Evolutionary conservation across 2,797 vertebrate genomes (phyloP), one percentile per base, ranked within the genome.

Genomic region (Orestias chungarensis): DNA sequence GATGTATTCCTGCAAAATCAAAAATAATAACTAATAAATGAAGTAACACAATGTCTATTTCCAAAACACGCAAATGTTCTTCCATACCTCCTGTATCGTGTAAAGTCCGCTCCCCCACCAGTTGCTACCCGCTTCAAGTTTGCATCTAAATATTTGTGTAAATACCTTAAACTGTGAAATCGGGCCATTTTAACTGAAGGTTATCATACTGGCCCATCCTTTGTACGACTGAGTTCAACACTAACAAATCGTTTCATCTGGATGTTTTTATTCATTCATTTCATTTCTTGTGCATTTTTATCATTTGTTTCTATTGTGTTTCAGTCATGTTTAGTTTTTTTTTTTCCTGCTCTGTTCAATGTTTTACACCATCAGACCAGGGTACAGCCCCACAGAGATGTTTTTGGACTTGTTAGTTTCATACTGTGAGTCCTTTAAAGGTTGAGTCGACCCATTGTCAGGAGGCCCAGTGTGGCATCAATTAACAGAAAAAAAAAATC

Each of bases 361-460:
- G 29, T 70, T 59, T 46, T 33, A n/a, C 68, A 65, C 49, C 42
- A 61, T 29, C 17, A 20, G 18, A n/a, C 27, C 42, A 46, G 27
- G 47, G 15, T 35, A 59, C 4, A 47, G 71, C 74, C 81, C 43
- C 74, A 82, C 81, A 77, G 81, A 76, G 73, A 66, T 67, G 71
- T 0, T 23, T 79, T 88, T 72, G 73, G 23, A 83, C 71, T 73
- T 79, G 75, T 50, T 75, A 80, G 78, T 74, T 75, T 83, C 79
- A 70, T 33, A 38, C 85, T 78, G 80, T 12, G 68, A 85, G 76
- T 64, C 31, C 67, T 83, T 81, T 80, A 40, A 66, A 64, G 59
- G 70, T 64, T 44, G 49, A 80, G 75, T 67, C 31, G 11, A 43
- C 59, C 74, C 40, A 11, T 79, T 77, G 76, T 74, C 76, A 79